Base-by-base conservation (phyloP, 1,140 invertebrate species). In the Magallana ariakensis region DNA sequence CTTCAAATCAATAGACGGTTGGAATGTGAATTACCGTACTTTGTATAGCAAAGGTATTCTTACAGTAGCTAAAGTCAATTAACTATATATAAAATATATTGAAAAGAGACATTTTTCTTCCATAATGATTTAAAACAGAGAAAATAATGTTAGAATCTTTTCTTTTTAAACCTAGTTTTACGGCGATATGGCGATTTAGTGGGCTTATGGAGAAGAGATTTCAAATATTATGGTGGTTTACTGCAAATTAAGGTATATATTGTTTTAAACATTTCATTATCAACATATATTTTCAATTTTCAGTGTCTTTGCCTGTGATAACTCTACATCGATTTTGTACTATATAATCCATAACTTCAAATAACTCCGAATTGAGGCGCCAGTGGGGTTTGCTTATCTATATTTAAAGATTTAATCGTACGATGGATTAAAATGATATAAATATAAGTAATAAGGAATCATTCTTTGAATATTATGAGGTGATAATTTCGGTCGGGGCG, bases 141-240 rank as follows among this genome's bases (percentile, higher is more conserved):
- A 62, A 15, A 15, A n/a, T 8, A 6, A n/a, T n/a, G 60, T 62
- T n/a, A n/a, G n/a, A 62, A 15, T n/a, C 7, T 62, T 8, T n/a
- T 15, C 7, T 46, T 46, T 46, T 46, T 46, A 46, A 46, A 46
- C 5, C 33, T 10, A 75, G 66, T 75, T 26, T 75, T 75, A 33
- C 22, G 11, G 22, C 66, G 10, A 13, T 75, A 75, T 22, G 66
- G 66, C 66, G 26, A 75, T 75, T 13, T 75, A 11, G 66, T 75
- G 22, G 66, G 66, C 11, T 22, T 75, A 26, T 75, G 66, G 66
- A 26, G 66, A 26, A 75, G 66, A 75, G 66, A 75, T 75, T 75
- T 75, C 11, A 75, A 9, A 13, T 33, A 26, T 26, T 75, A 33
- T 33, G 66, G 66, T 9, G 66, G 66, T 13, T 26, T 75, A 26